Evolutionary conservation across 2,888 invertebrate genomes (phyloP).

Genomic region (Amitus sp.): DNA sequence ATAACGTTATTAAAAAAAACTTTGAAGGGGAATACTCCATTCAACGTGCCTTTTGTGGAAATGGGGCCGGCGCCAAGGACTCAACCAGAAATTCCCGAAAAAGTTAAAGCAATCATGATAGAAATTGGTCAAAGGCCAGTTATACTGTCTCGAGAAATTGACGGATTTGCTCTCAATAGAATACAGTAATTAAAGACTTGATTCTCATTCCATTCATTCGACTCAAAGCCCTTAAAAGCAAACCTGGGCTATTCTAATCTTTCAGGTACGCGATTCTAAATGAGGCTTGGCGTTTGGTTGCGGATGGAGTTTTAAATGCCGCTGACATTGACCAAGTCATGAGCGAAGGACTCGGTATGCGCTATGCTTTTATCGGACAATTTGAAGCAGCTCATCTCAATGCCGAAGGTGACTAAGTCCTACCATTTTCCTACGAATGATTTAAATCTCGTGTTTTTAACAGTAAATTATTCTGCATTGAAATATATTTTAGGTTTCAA

Average conservation of each 20-base stretch:
- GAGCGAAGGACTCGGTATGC: constrained; percentile 92
- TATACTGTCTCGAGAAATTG: constrained; percentile 84
- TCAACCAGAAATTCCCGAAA: constrained; percentile 76
- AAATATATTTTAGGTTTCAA: constrained; percentile 68
- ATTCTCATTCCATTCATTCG: not conserved
- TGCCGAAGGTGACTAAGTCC: constrained; percentile 80
- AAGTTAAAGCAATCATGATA: constrained; percentile 81
- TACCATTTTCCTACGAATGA: no score
- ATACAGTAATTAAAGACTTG: constrained; percentile 74
- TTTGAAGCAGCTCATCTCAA: constrained; percentile 95
- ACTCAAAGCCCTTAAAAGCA: not conserved
- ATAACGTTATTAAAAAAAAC: no score
- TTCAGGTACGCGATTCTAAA: constrained; percentile 89
- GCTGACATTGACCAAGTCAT: constrained; percentile 93
- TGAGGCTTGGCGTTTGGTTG: constrained; percentile 90
- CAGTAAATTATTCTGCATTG: no score
- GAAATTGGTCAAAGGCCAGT: constrained; percentile 95
- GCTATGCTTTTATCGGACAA: constrained; percentile 95
- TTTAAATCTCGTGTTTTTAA: no score
- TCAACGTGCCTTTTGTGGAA: no score
- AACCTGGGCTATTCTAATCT: constrained; percentile 5
- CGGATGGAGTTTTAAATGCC: constrained; percentile 84
- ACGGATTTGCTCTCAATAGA: constrained; percentile 93
- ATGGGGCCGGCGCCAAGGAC: no score
- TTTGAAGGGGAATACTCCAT: no score